Conservation (phyloP, 2,797 vertebrate genomes). For the Lophotriccus pileatus region DNA sequence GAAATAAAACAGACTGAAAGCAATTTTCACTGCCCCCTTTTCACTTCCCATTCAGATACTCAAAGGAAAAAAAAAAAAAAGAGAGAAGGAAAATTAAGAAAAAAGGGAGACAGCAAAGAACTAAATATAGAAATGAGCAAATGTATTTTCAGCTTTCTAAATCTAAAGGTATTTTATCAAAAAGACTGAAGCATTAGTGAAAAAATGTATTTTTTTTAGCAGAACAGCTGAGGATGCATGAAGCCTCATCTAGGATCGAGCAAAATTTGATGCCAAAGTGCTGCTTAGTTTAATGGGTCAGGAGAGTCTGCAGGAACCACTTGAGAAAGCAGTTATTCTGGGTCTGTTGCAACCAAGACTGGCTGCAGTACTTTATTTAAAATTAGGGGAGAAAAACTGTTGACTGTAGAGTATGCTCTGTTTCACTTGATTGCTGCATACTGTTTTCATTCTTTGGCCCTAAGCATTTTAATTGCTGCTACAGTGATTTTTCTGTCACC, state of each 20-base stretch:
- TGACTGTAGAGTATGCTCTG: neutral
- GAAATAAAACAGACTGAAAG: neutral
- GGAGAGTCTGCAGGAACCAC: neutral
- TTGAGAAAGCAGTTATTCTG: neutral
- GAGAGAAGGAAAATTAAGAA: neutral
- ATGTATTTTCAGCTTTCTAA: neutral
- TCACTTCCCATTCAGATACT: neutral
- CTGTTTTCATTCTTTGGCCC: neutral
- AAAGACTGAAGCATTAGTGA: neutral
- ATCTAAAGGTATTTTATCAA: neutral
- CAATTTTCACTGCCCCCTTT: neutral
- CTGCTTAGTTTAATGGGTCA: neutral
- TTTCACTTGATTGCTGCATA: neutral
- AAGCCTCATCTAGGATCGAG: neutral
- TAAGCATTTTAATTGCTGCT: constrained; percentile 10
- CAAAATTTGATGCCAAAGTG: neutral
- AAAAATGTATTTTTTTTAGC: neutral
- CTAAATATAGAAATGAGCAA: rapidly evolving
- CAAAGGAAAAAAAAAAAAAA: rapidly evolving
- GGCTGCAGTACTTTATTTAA: neutral
- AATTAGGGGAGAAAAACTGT: neutral
- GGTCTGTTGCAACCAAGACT: neutral
- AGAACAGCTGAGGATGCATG: neutral
- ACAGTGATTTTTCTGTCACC: neutral
- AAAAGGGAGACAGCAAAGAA: neutral